phyloP scores from a whole-genome alignment of 2,797 vertebrate genomes.

The Oreonectes daqikongensis region DNA sequence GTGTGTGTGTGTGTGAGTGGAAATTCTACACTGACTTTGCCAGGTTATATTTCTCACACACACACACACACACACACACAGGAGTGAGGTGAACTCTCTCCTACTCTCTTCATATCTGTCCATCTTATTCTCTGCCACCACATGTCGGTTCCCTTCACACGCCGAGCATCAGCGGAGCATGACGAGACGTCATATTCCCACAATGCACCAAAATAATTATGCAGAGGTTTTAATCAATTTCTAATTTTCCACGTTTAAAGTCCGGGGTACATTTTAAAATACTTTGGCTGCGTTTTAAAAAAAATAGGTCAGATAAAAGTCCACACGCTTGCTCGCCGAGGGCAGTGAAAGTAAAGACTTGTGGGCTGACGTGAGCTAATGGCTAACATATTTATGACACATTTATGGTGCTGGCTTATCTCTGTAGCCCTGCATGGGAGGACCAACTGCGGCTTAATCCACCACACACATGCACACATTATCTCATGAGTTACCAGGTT shows the following conservation, averaged over 20 bases:
- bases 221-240: conserved; percentile 17
- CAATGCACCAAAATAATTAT: background rate
- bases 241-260: background rate
- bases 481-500: conserved; percentile 4
- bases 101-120: conserved; percentile 9
- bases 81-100: conserved; percentile 28
- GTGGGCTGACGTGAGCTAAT: conserved; percentile 41
- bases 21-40: conserved; percentile 48
- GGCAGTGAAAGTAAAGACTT: conserved; percentile 39
- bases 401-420: conserved; percentile 55
- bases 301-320: background rate
- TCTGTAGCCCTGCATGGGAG: conserved; percentile 28
- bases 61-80: conserved; percentile 37
- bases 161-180: background rate
- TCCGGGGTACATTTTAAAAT: conserved; percentile 28
- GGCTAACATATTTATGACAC: conserved; percentile 54
- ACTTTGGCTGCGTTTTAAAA: background rate
- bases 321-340: background rate
- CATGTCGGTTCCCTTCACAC: conserved; percentile 23
- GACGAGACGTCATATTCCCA: background rate
- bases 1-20: conserved; percentile 39
- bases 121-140: background rate
- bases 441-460: conserved; percentile 29
- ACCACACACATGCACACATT: conserved; percentile 13
- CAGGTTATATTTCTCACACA: conserved; percentile 46